Evolutionary conservation across 2,888 invertebrate species (phyloP), one percentile per base, ranked within the genome.

Genomic region (Phyllotreta striolata): DNA sequence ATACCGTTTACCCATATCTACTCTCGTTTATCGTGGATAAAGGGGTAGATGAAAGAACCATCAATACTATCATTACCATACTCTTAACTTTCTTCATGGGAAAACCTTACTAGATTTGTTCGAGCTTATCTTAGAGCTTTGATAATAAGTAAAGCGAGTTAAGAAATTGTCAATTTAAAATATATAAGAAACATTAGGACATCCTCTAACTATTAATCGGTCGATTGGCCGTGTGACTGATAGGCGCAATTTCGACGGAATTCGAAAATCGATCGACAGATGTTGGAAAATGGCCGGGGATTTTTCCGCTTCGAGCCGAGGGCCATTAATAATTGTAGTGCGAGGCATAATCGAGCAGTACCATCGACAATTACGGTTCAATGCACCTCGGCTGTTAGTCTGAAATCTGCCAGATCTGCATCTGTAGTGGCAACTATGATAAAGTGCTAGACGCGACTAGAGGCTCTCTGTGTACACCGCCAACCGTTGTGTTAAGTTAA

Each of bases 291-390:
- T 70, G 67, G 66, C 72, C 64, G 14, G 56, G 66, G 51, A 73
- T 73, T 73, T 73, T 73, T 73, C 57, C 62, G 14, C 49, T 44
- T 1, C 43, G 47, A 65, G 38, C 63, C 38, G 65, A 61, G 64
- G 66, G 70, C 68, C 72, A 71, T 70, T 72, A 71, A 70, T 72
- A 71, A 72, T 71, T 66, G 65, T 58, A 61, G 63, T 66, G 63
- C 59, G 66, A 56, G 71, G 70, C 68, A 75, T 76, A 76, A 76
- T 76, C 75, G 73, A 71, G 68, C 69, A 72, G 70, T 74, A 73
- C 71, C 75, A 78, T 78, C 77, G 72, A 75, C 77, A 76, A 77
- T 77, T 78, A 77, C 73, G 70, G 77, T 76, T 77, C 78, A 70
- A 76, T 77, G 77, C 76, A 67, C 72, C 68, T 60, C 60, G 74